Percentiles rank a stretch among this genome's conserved stretches.
Evolutionary conservation across 2,888 invertebrate genomes (phyloP).

Genomic region (Hyposoter dolosus): DNA sequence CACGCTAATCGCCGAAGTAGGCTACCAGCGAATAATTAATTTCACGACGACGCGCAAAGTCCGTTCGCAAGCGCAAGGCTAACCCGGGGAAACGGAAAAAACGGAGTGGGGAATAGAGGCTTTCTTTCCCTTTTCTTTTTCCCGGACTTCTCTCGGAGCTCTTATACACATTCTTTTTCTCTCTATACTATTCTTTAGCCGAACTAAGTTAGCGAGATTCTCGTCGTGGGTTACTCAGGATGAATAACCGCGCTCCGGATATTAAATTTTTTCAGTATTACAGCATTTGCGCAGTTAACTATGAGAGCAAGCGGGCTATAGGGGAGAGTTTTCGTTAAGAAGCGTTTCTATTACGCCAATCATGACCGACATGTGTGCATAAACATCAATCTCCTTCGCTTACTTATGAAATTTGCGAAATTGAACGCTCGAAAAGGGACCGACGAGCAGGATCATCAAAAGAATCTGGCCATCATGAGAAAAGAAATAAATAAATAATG

Average conservation of each 20-base stretch:
- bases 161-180: conserved; percentile 11
- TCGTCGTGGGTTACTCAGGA: conserved; percentile 46
- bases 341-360: conserved; percentile 1
- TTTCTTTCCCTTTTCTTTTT: conserved; percentile 29
- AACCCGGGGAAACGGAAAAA: conserved; percentile 19
- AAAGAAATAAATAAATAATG: neutral
- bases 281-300: neutral
- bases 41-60: conserved; percentile 58
- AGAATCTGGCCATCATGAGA: neutral
- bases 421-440: neutral
- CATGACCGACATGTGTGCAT: conserved; percentile 7
- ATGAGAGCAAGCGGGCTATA: neutral
- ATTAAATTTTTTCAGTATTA: conserved; percentile 52
- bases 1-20: conserved; percentile 64
- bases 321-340: neutral
- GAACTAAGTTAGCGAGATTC: conserved; percentile 55
- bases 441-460: neutral
- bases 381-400: neutral
- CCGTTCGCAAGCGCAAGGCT: conserved; percentile 29
- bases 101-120: conserved; percentile 28
- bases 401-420: neutral
- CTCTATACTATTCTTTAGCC: conserved; percentile 36
- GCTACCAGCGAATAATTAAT: conserved; percentile 65
- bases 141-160: conserved; percentile 19
- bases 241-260: conserved; percentile 47